phyloP scores from a whole-genome alignment of 1,140 invertebrate genomes.

The Drosophila novamexicana region DNA sequence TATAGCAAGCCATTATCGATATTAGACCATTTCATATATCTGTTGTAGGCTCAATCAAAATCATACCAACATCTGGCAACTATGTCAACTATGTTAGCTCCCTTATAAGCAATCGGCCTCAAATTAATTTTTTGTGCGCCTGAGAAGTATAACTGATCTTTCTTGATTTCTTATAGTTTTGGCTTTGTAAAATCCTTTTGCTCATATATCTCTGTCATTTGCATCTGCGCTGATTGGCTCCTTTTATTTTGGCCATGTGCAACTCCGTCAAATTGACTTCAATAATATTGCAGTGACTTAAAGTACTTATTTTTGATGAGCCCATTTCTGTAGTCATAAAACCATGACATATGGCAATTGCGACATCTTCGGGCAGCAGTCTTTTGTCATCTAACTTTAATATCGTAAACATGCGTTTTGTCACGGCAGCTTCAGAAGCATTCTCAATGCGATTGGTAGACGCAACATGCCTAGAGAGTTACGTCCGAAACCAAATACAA shows the following conservation, averaged over 20 bases:
- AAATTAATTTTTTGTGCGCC: too few species aligned
- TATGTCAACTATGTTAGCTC: too few species aligned
- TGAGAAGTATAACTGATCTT: too few species aligned
- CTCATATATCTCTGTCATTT: too few species aligned
- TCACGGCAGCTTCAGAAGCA: constrained; percentile 41
- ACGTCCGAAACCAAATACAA: constrained; percentile 16
- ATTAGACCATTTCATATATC: too few species aligned
- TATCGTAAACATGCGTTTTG: constrained; percentile 3
- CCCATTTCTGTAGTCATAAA: constrained; percentile 54
- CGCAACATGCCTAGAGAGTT: background rate
- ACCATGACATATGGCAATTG: constrained; percentile 54
- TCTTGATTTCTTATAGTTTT: too few species aligned
- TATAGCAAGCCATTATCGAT: too few species aligned
- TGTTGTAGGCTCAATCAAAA: too few species aligned
- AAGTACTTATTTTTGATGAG: constrained; percentile 32
- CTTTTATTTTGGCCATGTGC: background rate
- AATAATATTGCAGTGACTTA: background rate
- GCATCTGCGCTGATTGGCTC: too few species aligned
- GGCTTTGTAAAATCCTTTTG: too few species aligned
- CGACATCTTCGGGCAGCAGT: constrained; percentile 13
- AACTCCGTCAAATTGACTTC: background rate
- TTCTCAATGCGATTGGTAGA: constrained; percentile 41
- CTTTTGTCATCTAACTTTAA: background rate
- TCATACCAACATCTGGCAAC: too few species aligned
- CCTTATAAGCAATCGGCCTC: too few species aligned